Percentiles rank a stretch among this genome's conserved stretches.
These are phyloP conservation scores for Formica aserva DNA, from an alignment of 2,888 invertebrate species.

Conservation along the genomic window DNA sequence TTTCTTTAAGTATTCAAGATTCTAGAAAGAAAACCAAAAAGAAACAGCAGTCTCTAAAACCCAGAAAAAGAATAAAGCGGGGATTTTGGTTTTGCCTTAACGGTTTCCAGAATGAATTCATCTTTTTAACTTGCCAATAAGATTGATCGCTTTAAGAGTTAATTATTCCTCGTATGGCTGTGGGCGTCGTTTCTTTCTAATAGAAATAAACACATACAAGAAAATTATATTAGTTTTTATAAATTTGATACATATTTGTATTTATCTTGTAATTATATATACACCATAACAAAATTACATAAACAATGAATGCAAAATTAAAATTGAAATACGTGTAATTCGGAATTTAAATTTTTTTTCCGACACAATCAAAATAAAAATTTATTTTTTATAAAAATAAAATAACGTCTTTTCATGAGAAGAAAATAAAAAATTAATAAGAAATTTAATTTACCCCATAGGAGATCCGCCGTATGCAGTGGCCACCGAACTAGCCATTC, in stretches of 20 bases:
- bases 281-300: not conserved
- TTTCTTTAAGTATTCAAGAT: not conserved
- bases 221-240: not conserved
- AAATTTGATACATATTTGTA: not conserved
- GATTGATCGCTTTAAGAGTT: slow-evolving; percentile 8
- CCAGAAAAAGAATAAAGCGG: not conserved
- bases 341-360: not conserved
- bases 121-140: slow-evolving; percentile 6
- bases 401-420: not conserved
- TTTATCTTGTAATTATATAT: not conserved
- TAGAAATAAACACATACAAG: slow-evolving; percentile 9
- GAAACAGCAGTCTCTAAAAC: not conserved
- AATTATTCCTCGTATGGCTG: slow-evolving; percentile 72
- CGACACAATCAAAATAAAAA: not conserved
- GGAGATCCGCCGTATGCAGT: slow-evolving; percentile 90
- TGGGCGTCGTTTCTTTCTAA: slow-evolving; percentile 77
- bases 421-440: not conserved
- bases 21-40: not conserved
- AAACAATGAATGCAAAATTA: not conserved
- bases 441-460: slow-evolving; percentile 79
- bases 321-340: not conserved
- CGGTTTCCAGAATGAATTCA: not conserved
- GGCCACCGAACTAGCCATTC: slow-evolving; percentile 91
- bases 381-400: not conserved
- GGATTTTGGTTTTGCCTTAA: not conserved